Evolutionary conservation across 1,140 invertebrate species (phyloP).

Genomic region (Trachymyrmex septentrionalis): DNA sequence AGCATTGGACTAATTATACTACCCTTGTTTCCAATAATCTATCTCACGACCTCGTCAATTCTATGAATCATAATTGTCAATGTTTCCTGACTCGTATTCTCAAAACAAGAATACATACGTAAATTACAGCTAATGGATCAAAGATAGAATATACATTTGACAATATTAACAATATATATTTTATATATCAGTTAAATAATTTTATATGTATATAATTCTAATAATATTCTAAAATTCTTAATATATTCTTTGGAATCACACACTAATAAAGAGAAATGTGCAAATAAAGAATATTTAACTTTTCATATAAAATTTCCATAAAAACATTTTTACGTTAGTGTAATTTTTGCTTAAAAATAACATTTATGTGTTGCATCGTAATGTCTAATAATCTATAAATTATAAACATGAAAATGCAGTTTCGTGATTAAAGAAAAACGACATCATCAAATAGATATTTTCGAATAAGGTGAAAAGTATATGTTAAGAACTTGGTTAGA

Average conservation of each 20-base stretch:
- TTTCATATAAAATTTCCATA: constrained; percentile 31
- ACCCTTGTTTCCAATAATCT: not conserved
- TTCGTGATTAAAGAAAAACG: constrained; percentile 2
- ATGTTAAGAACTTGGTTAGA: not conserved
- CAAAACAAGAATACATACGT: not conserved
- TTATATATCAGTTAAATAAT: not conserved
- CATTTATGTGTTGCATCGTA: not conserved
- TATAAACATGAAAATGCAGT: not conserved
- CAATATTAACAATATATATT: not conserved
- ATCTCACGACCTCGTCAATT: constrained; percentile 9
- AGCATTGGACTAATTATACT: constrained; percentile 47
- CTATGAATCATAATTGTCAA: constrained; percentile 21
- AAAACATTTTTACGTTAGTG: constrained; percentile 14
- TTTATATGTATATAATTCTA: not conserved
- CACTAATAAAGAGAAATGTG: not conserved
- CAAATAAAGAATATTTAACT: not conserved
- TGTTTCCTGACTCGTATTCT: not conserved
- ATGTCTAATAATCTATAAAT: not conserved
- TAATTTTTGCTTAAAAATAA: not conserved
- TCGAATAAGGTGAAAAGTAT: not conserved
- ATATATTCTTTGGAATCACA: too few relatives aligned
- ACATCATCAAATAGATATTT: not conserved
- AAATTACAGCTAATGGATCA: not conserved
- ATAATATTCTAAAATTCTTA: not conserved
- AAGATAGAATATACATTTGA: not conserved